Evolutionary conservation across 2,888 invertebrate species (phyloP), one percentile per base, ranked within the genome.

Genomic region (Hydropsyche betteni): DNA sequence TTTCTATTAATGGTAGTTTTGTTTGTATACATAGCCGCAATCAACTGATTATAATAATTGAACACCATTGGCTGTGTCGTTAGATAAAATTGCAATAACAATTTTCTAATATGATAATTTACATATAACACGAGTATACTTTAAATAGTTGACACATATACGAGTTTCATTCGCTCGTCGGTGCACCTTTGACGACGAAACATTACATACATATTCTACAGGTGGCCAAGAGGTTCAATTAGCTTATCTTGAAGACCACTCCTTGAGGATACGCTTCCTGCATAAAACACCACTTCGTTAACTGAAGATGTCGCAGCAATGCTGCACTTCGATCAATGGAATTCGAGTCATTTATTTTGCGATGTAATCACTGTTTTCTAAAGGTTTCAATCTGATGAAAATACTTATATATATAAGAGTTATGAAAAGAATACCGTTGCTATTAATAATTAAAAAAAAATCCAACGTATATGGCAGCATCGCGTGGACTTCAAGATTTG

Each of bases 171-270:
- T 69, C 14, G 6, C 34, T n/a, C 38, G 38, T 69, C n/a, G 36
- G 38, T 50, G 24, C 50, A 24, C 12, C 24, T 24, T 14, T 16
- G 33, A 12, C 14, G 10, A 33, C 44, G 68, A 33, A n/a, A 68
- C 16, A 14, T 69, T 69, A 51, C 8, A 55, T 55, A 44, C 61
- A 16, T 69, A 69, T 61, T 74, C 76, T 16, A 71, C 74, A 76
- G 71, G 71, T 74, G 76, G 74, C 50, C 71, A 14, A 44, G 44
- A 10, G 10, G 68, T 10, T 50, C 44, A 76, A 76, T 76, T 74
- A 76, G 74, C 74, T 74, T 76, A 71, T 71, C 68, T 71, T 44
- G 38, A 61, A 44, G 76, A 44, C 53, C 61, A 53, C 74, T 76
- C 69, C 36, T 51, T 58, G 16, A 14, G 24, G 53, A 50, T 50